Base-by-base conservation (phyloP, 64 coral and sea anemone species). In the Pachyseris speciosa region DNA sequence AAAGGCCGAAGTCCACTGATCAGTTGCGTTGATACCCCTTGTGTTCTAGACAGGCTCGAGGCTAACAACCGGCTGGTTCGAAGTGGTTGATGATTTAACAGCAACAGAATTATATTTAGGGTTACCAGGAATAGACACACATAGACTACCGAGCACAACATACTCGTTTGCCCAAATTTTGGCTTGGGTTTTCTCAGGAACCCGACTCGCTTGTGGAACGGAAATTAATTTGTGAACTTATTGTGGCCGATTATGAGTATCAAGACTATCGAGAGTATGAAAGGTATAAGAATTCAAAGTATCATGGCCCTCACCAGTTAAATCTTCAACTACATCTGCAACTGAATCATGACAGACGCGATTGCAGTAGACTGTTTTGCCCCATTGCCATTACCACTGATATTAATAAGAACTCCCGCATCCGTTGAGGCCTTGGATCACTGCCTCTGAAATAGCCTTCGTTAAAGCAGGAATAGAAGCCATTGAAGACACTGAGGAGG, bases 251-350 rank as follows among this genome's bases (percentile, higher is more conserved):
- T n/a, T n/a, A n/a, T n/a, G n/a, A n/a, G n/a, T n/a, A n/a, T n/a
- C n/a, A n/a, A n/a, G n/a, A 27, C 27, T 7, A 8, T 12, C 30
- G 29, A 15, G 11, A 67, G 28, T 67, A 12, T 36, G 2, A 1
- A 25, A 31, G 1, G 1, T 67, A 2, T 0, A 27, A 1, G 17
- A 13, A 67, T 2, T 0, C 9, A 11, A 0, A 67, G 24, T 34
- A 67, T 32, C 10, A 67, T 67, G 64, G 64, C 64, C 29, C 64
- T 67, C 64, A 67, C 64, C 64, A 67, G 64, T 67, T 33, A 67
- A 32, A 33, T 67, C 64, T 25, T 67, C 7, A 33, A 67, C 28
- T 11, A 67, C 64, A 6, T 32, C 2, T 2, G 2, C 64, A 0
- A 67, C 64, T 67, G 28, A 67, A 1, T 33, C 64, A 27, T 67